These are phyloP conservation scores for Pseudonaja textilis DNA, from an alignment of 2,113 vertebrate genomes.

Conservation along the genomic window DNA sequence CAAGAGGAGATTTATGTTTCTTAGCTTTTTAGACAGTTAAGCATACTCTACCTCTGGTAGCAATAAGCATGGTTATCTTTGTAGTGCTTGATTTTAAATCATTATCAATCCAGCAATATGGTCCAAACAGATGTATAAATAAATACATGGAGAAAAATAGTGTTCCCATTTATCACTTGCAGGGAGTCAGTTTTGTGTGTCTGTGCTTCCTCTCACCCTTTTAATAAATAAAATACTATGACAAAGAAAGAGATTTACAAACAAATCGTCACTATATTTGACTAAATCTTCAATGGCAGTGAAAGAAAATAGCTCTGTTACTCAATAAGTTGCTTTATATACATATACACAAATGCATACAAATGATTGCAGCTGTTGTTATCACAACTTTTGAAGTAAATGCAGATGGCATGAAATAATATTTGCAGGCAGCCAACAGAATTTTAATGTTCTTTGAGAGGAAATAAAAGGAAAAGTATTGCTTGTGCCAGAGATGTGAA, in stretches of 20 bases:
- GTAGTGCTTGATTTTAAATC: constrained; percentile 27
- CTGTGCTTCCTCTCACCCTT: constrained; percentile 57
- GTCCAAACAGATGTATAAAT: constrained; percentile 27
- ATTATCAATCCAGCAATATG: constrained; percentile 21
- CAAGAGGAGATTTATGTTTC: not conserved
- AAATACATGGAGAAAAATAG: constrained; percentile 48
- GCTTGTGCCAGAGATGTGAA: constrained; percentile 55
- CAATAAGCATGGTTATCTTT: constrained; percentile 25
- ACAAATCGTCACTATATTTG: constrained; percentile 68
- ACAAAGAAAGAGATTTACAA: constrained; percentile 66
- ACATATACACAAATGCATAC: constrained; percentile 62
- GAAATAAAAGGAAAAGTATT: constrained; percentile 65
- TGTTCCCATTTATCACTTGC: constrained; percentile 48
- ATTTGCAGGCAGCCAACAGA: constrained; percentile 77
- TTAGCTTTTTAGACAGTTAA: constrained; percentile 20
- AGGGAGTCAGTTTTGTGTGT: constrained; percentile 55
- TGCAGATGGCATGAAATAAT: constrained; percentile 78
- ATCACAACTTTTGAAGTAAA: constrained; percentile 68
- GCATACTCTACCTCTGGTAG: constrained; percentile 1
- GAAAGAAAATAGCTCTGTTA: constrained; percentile 62
- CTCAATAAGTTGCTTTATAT: constrained; percentile 51
- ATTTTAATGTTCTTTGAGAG: constrained; percentile 75
- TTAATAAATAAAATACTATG: constrained; percentile 70
- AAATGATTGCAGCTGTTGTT: constrained; percentile 73
- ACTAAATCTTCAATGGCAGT: constrained; percentile 42